A percentile compares a stretch with the other conserved stretches of the same genome.
These are phyloP conservation scores for Cyrtorhinus lividipennis DNA, from an alignment of 1,140 invertebrate genomes.

Conservation along the genomic window DNA sequence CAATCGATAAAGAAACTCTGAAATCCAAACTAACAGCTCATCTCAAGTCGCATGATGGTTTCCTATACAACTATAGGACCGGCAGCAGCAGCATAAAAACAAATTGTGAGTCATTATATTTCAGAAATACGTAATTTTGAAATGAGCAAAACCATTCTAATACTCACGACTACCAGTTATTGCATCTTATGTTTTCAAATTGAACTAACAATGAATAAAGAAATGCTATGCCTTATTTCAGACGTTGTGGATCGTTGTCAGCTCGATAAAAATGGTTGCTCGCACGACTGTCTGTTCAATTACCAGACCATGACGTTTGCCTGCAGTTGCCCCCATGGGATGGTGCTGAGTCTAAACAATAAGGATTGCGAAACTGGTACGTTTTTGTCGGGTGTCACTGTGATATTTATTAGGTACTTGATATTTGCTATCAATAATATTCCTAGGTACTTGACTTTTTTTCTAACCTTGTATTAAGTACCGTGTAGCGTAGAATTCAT, in stretches of 20 bases:
- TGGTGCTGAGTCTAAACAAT: constrained; percentile 32
- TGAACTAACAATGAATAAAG: too few species aligned
- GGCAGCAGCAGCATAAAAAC: constrained; percentile 33
- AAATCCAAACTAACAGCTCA: constrained; percentile 34
- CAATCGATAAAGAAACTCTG: constrained; percentile 35
- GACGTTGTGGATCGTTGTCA: constrained; percentile 56
- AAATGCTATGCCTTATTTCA: too few species aligned
- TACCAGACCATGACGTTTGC: constrained; percentile 42
- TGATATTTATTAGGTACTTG: too few species aligned
- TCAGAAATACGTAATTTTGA: too few species aligned
- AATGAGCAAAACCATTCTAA: too few species aligned
- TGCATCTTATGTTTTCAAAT: too few species aligned
- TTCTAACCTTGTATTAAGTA: too few species aligned
- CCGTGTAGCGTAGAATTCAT: too few species aligned
- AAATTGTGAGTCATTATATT: constrained; percentile 28
- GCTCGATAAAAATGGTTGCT: constrained; percentile 55
- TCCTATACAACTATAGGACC: constrained; percentile 39
- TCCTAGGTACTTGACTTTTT: too few species aligned
- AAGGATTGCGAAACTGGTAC: constrained; percentile 31
- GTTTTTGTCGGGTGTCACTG: too few species aligned
- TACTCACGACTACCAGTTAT: too few species aligned
- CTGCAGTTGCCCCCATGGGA: constrained; percentile 51
- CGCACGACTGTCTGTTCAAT: constrained; percentile 59
- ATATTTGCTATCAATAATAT: too few species aligned
- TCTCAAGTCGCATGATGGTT: constrained; percentile 34